A percentile compares a stretch with the other conserved stretches of the same genome.
These are phyloP conservation scores for Philopedon plagiatum DNA, from an alignment of 2,888 invertebrate species.

Conservation along the genomic window DNA sequence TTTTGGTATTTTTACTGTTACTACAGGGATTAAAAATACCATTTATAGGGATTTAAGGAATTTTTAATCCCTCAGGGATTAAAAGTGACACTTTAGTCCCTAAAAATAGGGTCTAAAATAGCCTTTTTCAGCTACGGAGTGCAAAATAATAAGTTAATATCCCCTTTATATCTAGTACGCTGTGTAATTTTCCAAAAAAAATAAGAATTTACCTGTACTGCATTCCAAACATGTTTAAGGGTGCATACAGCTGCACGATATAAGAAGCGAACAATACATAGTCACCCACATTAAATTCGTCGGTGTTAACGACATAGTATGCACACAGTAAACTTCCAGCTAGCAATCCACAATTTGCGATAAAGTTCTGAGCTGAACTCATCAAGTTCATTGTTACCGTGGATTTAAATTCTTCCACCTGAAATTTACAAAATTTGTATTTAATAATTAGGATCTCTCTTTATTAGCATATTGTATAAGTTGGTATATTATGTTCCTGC, in stretches of 20 bases:
- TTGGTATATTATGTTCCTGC: too few species aligned
- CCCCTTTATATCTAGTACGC: too few species aligned
- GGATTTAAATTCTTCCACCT: conserved; percentile 88
- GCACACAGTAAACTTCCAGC: conserved; percentile 92
- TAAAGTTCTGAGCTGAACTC: conserved; percentile 91
- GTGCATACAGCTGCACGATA: conserved; percentile 93
- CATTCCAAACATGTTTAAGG: conserved; percentile 98
- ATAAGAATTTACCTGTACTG: conserved; percentile 85
- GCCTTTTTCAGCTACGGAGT: too few species aligned
- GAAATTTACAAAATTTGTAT: neutral
- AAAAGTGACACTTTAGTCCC: too few species aligned
- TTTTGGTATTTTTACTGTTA: too few species aligned
- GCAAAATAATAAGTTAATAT: too few species aligned
- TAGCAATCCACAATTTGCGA: conserved; percentile 88
- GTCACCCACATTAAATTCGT: conserved; percentile 89
- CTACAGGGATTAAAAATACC: too few species aligned
- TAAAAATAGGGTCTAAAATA: too few species aligned
- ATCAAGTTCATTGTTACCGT: conserved; percentile 89
- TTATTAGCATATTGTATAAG: neutral
- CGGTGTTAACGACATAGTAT: conserved; percentile 82
- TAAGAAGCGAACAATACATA: conserved; percentile 97
- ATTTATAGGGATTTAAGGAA: too few species aligned
- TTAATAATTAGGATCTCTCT: neutral
- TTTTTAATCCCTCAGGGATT: too few species aligned
- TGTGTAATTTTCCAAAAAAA: too few species aligned